These are phyloP conservation scores for Luperina nickerlii DNA, from an alignment of 2,888 invertebrate species.

Conservation along the genomic window DNA sequence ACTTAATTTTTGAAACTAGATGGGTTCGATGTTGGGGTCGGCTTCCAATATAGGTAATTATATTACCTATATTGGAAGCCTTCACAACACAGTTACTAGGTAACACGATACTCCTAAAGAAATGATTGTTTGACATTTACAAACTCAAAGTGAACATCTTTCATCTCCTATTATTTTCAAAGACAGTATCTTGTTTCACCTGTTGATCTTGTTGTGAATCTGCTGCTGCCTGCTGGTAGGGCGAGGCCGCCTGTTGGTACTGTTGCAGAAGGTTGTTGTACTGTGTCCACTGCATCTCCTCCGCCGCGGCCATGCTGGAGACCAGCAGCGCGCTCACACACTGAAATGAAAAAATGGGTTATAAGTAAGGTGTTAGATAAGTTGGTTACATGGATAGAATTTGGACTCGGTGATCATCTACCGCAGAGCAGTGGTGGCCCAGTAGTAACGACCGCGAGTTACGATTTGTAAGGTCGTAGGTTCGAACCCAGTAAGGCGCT, in stretches of 20 bases:
- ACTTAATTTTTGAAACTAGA: too few species aligned
- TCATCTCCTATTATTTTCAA: not conserved
- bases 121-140: not conserved
- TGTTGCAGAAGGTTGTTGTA: constrained; percentile 68
- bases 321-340: constrained; percentile 66
- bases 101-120: not conserved
- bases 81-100: not conserved
- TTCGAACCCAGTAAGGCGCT: too few species aligned
- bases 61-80: too few species aligned
- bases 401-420: not conserved
- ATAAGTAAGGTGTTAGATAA: not conserved
- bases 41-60: too few species aligned
- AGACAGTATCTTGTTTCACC: constrained; percentile 61
- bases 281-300: constrained; percentile 77
- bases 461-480: too few species aligned
- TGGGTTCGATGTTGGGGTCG: too few species aligned
- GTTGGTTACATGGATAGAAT: not conserved
- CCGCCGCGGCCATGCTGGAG: constrained; percentile 61
- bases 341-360: constrained; percentile 39
- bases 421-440: too few species aligned
- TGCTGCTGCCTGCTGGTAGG: constrained; percentile 43
- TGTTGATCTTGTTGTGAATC: constrained; percentile 76
- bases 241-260: constrained; percentile 50
- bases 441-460: too few species aligned
- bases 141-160: not conserved